Evolutionary conservation across 2,888 invertebrate species (phyloP), one percentile per base, ranked within the genome.

Genomic region (Dynastes grantii): DNA sequence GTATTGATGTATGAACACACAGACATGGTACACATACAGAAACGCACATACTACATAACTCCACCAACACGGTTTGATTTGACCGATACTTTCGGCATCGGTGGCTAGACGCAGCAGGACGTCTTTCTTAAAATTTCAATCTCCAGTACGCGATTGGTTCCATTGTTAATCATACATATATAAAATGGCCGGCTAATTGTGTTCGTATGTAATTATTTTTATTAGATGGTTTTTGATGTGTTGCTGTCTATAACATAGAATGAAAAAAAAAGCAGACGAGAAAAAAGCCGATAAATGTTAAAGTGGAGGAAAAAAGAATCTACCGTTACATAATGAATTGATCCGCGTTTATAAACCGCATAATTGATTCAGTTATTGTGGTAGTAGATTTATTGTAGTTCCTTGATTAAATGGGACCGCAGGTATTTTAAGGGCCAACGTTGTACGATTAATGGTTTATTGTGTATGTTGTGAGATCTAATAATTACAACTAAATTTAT

Each of bases 161-260:
- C 80, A 79, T 79, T 81, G 80, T 82, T 82, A 80, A 82, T 82
- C 76, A 79, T 51, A 79, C 73, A 79, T 51, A 78, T 77, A 68
- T 81, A 82, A 83, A 83, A 83, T 82, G 81, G 82, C 80, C 77
- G 80, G 65, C 78, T 77, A 80, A 83, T 81, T 80, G 78, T 77
- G 70, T 70, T 68, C 68, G 53, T 51, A 61, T 53, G 76, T 76
- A 68, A 65, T 63, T 58, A 67, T 67, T 76, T 76, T 79, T 65
- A 61, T 78, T 76, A 29, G 53, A 76, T 67, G 32, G 67, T 27
- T 32, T 65, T 51, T 40, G 73, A 49, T 75, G 73, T 45, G 11
- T 51, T 53, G 55, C 9, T 68, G 68, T 58, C 37, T 40, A 32
- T 37, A 55, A 71, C n/a, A 40, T 22, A 40, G 58, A 58, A 53